Base-by-base conservation (phyloP, 2,888 invertebrate species). In the Phyto melanocephala region DNA sequence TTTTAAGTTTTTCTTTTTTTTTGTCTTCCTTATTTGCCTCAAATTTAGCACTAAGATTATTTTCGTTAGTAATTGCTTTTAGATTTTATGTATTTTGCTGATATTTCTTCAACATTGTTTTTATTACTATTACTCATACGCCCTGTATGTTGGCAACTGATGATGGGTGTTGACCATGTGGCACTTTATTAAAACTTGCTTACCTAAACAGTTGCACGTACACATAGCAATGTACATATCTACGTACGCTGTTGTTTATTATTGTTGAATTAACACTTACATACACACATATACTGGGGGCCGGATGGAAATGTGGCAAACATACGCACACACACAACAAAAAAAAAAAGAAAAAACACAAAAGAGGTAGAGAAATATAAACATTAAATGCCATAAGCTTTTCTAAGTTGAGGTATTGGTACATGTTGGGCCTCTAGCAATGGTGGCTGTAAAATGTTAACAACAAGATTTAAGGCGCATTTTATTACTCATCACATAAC, bases 401-500 rank as follows among this genome's bases (percentile, higher is more conserved):
- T 56, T 47, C 47, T 33, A 56, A 28, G 24, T 74, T 74, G 80
- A 67, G 67, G 54, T 62, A 60, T 80, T 80, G 8, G 68, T 40
- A 22, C 40, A 42, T 60, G 75, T 33, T 63, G 45, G 54, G 47
- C 8, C 40, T 65, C 11, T 35, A 17, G 20, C 11, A 24, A 10
- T 22, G 47, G 22, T 63, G 71, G 56, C 33, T 70, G 71, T 79
- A 79, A 79, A 82, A 82, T 82, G 71, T 76, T 82, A 62, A 71
- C 71, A 79, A 42, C 58, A 75, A 62, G 54, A 77, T 70, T 70
- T 67, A 79, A 75, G 75, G 82, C 79, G 75, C 75, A 79, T 68
- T 79, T 76, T 79, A 78, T 82, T 56, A 56, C 67, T 45, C 58
- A 70, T 52, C 35, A 28, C 28, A 28, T 28, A 28, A 5, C 28